Evolutionary conservation across 2,113 vertebrate species (phyloP).

Genomic region (Gopherus evgoodei): DNA sequence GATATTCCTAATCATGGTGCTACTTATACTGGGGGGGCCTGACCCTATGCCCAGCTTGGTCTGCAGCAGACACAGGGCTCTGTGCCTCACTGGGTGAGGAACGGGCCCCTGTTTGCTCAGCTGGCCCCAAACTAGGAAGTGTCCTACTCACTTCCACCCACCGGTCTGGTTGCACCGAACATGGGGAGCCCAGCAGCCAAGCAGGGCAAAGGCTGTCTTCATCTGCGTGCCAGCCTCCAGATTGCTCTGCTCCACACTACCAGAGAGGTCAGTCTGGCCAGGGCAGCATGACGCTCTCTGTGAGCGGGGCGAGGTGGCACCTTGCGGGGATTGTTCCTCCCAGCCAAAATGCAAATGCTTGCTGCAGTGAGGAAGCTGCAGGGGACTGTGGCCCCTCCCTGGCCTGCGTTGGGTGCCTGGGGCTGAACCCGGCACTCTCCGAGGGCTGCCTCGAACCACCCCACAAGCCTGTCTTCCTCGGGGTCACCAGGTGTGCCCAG

Average conservation of each 20-base stretch:
- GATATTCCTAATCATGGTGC: no score
- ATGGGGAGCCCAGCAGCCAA: neutral
- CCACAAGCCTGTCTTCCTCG: no score
- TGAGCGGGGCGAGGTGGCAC: neutral
- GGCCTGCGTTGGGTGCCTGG: accelerated
- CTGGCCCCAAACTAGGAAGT: no score
- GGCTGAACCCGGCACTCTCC: neutral
- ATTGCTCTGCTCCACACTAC: neutral
- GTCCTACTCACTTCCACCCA: neutral
- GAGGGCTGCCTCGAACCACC: neutral
- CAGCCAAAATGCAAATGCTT: neutral
- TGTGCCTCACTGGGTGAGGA: no score
- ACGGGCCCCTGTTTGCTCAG: no score
- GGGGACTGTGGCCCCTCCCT: accelerated
- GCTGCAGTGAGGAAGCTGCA: neutral
- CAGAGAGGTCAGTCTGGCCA: neutral
- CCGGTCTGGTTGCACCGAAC: neutral
- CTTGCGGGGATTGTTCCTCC: neutral
- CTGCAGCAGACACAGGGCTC: no score
- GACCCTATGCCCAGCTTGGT: no score
- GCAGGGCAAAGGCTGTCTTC: neutral
- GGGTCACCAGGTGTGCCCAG: neutral
- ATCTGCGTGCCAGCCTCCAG: neutral
- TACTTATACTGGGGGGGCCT: no score
- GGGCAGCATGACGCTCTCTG: no score